Conservation (phyloP, 2,113 vertebrate genomes). For the Diphyllodes magnificus region DNA sequence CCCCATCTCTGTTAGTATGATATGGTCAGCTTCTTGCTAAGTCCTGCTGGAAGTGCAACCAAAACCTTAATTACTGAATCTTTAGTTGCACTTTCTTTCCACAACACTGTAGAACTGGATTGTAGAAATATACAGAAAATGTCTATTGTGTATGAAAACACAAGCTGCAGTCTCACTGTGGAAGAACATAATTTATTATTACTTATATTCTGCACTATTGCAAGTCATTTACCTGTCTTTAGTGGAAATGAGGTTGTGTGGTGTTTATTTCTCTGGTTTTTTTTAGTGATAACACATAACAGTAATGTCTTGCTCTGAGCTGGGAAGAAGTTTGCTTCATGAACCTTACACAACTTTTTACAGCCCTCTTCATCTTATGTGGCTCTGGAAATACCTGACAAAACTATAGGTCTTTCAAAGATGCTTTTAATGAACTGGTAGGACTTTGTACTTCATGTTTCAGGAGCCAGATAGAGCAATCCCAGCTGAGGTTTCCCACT, state of each 20-base stretch:
- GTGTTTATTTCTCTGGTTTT: neutral
- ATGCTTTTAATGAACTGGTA: neutral
- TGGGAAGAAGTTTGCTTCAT: neutral
- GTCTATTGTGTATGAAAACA: neutral
- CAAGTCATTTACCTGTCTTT: neutral
- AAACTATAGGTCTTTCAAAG: neutral
- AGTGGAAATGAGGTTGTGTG: neutral
- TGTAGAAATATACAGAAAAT: neutral
- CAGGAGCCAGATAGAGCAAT: neutral
- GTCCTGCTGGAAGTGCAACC: neutral
- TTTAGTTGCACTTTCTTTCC: neutral
- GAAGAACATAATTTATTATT: neutral
- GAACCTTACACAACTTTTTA: neutral
- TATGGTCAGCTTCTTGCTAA: neutral
- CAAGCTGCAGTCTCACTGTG: neutral
- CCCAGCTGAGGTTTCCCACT: neutral
- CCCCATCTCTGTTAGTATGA: neutral
- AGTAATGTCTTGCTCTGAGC: neutral
- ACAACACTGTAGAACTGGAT: neutral
- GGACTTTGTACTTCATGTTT: neutral
- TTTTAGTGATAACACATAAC: neutral
- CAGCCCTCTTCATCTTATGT: neutral
- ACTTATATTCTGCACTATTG: neutral
- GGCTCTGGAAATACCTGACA: neutral
- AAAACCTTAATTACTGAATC: neutral